Percentiles rank a stretch among this genome's conserved stretches.
phyloP scores from a whole-genome alignment of 2,113 vertebrate genomes.

The Acinonyx jubatus region DNA sequence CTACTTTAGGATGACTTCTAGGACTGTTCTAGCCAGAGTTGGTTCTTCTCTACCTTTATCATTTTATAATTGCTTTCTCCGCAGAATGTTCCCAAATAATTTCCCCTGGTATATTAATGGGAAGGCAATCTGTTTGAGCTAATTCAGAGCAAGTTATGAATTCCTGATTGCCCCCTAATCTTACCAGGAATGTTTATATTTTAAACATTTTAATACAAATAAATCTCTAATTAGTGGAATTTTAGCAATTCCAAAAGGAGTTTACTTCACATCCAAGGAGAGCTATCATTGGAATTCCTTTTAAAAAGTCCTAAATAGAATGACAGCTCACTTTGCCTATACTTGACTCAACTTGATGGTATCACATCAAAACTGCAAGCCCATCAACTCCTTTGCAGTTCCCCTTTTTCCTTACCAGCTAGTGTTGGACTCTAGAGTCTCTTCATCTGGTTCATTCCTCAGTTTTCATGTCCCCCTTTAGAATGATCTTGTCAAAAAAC shows the following conservation, averaged over 20 bases:
- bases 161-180: not conserved
- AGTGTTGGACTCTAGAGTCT: not conserved
- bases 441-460: not conserved
- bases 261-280: not conserved
- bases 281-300: not conserved
- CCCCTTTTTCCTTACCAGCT: not conserved
- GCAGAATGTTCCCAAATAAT: not conserved
- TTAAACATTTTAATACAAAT: not conserved
- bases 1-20: not conserved
- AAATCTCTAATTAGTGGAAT: not conserved
- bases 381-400: not conserved
- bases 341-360: not conserved
- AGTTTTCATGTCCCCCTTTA: not conserved
- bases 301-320: not conserved
- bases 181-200: not conserved
- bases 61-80: not conserved
- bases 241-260: not conserved
- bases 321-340: not conserved
- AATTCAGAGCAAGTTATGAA: not conserved
- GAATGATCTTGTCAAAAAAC: not conserved
- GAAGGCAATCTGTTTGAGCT: not conserved
- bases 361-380: not conserved
- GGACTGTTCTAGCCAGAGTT: not conserved
- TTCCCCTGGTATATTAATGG: not conserved
- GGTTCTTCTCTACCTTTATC: not conserved